A percentile compares a stretch with the other conserved stretches of the same genome.
These are phyloP conservation scores for Hycleus phaleratus DNA, from an alignment of 1,140 invertebrate species.

Conservation along the genomic window DNA sequence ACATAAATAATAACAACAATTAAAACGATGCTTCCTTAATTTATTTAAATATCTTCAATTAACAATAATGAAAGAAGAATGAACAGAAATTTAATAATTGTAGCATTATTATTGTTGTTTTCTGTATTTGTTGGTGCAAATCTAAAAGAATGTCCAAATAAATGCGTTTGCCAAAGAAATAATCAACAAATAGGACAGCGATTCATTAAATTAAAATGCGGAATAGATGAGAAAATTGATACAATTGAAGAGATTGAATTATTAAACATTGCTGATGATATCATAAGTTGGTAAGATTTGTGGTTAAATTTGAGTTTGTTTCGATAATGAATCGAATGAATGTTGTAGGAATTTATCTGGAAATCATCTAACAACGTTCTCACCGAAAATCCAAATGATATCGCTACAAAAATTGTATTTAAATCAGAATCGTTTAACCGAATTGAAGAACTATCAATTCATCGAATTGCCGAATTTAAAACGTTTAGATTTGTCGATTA, in stretches of 20 bases:
- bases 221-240: slow-evolving; percentile 35
- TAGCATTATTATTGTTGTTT: slow-evolving; percentile 7
- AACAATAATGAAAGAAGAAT: too few species aligned
- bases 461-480: slow-evolving; percentile 58
- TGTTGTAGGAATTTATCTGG: slow-evolving; percentile 35
- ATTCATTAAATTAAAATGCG: slow-evolving; percentile 43
- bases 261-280: slow-evolving; percentile 39
- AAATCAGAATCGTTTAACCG: slow-evolving; percentile 67
- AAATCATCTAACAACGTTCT: slow-evolving; percentile 34
- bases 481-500: slow-evolving; percentile 59
- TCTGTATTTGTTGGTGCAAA: slow-evolving; percentile 1
- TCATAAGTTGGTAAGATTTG: slow-evolving; percentile 41
- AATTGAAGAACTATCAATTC: slow-evolving; percentile 67
- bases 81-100: too few species aligned
- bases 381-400: slow-evolving; percentile 36
- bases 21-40: too few species aligned
- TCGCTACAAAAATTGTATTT: slow-evolving; percentile 45
- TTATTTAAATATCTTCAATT: too few species aligned
- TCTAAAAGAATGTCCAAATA: slow-evolving; percentile 28
- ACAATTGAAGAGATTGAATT: slow-evolving; percentile 43
- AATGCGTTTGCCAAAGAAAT: slow-evolving; percentile 34
- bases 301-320: not conserved
- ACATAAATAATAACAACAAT: too few species aligned
- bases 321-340: too few species aligned
- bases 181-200: slow-evolving; percentile 31